Evolutionary conservation across 2,113 vertebrate genomes (phyloP).

Genomic region (Platysteira castanea): DNA sequence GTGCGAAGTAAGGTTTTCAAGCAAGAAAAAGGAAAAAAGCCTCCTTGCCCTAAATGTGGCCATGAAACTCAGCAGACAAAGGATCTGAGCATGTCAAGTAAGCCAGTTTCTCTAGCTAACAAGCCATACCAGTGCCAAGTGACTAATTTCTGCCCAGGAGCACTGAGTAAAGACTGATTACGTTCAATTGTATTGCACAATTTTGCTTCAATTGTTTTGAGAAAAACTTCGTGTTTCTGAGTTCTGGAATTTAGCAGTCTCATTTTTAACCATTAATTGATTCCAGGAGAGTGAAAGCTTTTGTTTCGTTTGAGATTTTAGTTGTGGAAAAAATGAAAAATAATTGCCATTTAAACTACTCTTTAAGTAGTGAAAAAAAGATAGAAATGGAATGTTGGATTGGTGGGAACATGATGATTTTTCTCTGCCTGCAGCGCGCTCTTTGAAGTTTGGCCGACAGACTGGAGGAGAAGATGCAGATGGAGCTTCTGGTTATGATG

Average conservation of each 20-base stretch:
- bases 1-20: slow-evolving; percentile 97
- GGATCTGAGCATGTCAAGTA: slow-evolving; percentile 99
- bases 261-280: background rate
- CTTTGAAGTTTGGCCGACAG: slow-evolving; percentile 92
- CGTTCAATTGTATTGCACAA: background rate
- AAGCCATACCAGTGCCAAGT: background rate
- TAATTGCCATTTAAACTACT: background rate
- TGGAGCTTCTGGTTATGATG: slow-evolving; percentile 86
- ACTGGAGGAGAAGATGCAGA: slow-evolving; percentile 82
- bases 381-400: background rate
- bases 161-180: background rate
- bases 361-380: background rate
- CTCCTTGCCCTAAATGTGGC: slow-evolving; percentile 96
- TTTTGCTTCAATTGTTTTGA: background rate
- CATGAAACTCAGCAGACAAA: slow-evolving; percentile 97
- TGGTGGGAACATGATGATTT: background rate
- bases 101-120: slow-evolving; percentile 53
- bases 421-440: slow-evolving; percentile 78
- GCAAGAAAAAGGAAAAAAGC: slow-evolving; percentile 93
- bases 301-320: background rate
- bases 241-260: background rate
- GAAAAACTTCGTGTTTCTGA: background rate
- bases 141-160: background rate
- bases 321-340: background rate
- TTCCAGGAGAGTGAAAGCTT: background rate